Evolutionary conservation across 2,113 vertebrate species (phyloP).

Genomic region (Pheucticus melanocephalus): DNA sequence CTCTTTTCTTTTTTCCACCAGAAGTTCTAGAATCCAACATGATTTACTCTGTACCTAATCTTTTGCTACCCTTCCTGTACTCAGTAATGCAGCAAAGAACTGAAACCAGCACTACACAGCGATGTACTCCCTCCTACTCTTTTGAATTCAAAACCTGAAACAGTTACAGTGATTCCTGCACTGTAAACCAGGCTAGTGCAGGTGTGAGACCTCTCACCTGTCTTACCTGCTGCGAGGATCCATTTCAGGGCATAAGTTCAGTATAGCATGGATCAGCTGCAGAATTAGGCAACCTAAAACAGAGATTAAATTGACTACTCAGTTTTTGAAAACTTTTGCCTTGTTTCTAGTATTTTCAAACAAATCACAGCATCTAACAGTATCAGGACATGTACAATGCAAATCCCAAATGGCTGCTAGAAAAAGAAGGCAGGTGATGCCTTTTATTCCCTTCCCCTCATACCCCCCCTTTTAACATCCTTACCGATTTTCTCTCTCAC

Average conservation of each 20-base stretch:
- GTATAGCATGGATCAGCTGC: conserved; percentile 93
- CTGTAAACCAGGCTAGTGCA: neutral
- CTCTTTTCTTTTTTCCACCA: neutral
- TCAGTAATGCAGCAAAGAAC: neutral
- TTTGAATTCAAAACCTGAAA: neutral
- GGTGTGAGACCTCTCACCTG: neutral
- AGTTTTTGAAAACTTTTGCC: neutral
- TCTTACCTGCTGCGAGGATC: conserved; percentile 85
- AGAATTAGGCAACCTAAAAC: conserved; percentile 88
- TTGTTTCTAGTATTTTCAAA: neutral
- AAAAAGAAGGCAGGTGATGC: neutral
- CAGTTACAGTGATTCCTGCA: neutral
- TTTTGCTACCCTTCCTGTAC: neutral
- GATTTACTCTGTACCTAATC: neutral
- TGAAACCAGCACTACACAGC: neutral
- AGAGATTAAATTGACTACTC: neutral
- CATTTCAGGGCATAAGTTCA: conserved; percentile 90
- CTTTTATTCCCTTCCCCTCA: neutral
- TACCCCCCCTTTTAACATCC: neutral
- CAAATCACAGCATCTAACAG: neutral
- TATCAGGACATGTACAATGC: neutral
- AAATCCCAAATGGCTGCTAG: neutral
- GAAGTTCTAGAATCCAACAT: neutral
- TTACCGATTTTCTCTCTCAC: conserved; percentile 92
- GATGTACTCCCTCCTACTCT: neutral